These are phyloP conservation scores for Craseonycteris thonglongyai DNA, from an alignment of 2,113 vertebrate genomes.

Conservation along the genomic window DNA sequence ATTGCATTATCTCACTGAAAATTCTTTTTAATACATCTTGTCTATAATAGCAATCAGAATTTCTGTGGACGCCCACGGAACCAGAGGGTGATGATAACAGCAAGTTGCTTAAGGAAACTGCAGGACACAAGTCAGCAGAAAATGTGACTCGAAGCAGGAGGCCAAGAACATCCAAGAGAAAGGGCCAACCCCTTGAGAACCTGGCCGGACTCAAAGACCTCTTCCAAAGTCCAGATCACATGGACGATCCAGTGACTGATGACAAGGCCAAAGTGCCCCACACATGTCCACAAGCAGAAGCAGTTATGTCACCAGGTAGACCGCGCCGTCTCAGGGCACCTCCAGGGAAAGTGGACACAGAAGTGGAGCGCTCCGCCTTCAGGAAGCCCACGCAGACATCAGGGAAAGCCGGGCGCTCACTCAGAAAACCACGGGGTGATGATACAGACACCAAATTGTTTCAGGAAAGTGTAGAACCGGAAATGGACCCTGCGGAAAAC, in stretches of 20 bases:
- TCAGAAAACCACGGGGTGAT: rapidly evolving
- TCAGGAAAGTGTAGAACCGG: background rate
- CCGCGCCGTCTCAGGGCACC: background rate
- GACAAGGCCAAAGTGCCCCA: rapidly evolving
- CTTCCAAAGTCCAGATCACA: background rate
- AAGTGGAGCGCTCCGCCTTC: rapidly evolving
- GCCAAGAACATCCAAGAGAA: slow-evolving; percentile 36
- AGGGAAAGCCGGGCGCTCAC: background rate
- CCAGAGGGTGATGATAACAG: background rate
- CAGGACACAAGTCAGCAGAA: background rate
- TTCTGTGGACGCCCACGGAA: background rate
- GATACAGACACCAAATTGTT: rapidly evolving
- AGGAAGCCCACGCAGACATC: background rate
- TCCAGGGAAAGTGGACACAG: rapidly evolving
- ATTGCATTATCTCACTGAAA: background rate
- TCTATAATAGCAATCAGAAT: background rate
- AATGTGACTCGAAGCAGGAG: background rate
- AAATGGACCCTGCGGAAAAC: rapidly evolving
- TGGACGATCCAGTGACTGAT: rapidly evolving
- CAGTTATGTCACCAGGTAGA: rapidly evolving
- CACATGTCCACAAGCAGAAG: rapidly evolving
- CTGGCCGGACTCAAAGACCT: background rate
- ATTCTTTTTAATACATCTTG: background rate
- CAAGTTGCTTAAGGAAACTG: background rate
- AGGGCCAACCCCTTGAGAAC: background rate